Evolutionary conservation across 2,888 invertebrate genomes (phyloP).

Genomic region (Diarsia dahlii): DNA sequence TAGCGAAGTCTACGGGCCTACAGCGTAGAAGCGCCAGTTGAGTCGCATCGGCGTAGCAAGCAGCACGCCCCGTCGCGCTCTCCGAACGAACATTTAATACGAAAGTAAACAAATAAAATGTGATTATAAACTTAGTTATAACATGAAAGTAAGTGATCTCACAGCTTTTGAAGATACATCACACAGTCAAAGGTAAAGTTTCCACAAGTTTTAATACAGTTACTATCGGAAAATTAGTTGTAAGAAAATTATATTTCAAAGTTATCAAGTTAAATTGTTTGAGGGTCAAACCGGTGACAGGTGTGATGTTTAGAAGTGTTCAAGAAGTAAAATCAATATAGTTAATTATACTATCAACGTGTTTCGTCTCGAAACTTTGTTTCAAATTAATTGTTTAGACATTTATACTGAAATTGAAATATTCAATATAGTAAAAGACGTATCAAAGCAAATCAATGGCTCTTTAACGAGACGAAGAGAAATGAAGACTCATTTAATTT

Average conservation of each 20-base stretch:
- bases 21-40: constrained; percentile 70
- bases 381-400: constrained; percentile 6
- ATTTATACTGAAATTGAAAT: neutral
- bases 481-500: neutral
- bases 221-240: neutral
- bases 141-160: constrained; percentile 66
- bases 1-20: constrained; percentile 54
- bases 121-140: constrained; percentile 71
- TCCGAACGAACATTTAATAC: constrained; percentile 58
- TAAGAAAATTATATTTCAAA: constrained; percentile 8
- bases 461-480: neutral
- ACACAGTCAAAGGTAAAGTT: constrained; percentile 63
- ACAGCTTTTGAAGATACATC: constrained; percentile 59
- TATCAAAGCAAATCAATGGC: neutral
- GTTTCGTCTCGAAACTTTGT: constrained; percentile 22
- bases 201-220: constrained; percentile 14
- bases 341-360: constrained; percentile 38
- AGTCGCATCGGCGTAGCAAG: constrained; percentile 68
- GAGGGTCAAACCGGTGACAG: constrained; percentile 40
- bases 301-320: constrained; percentile 38
- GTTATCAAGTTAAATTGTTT: constrained; percentile 24
- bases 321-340: constrained; percentile 49
- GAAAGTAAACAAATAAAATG: constrained; percentile 76
- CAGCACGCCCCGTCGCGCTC: constrained; percentile 68
- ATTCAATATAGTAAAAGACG: neutral